These are phyloP conservation scores for Phyllotis vaccarum DNA, from an alignment of 2,797 vertebrate species.

Conservation along the genomic window DNA sequence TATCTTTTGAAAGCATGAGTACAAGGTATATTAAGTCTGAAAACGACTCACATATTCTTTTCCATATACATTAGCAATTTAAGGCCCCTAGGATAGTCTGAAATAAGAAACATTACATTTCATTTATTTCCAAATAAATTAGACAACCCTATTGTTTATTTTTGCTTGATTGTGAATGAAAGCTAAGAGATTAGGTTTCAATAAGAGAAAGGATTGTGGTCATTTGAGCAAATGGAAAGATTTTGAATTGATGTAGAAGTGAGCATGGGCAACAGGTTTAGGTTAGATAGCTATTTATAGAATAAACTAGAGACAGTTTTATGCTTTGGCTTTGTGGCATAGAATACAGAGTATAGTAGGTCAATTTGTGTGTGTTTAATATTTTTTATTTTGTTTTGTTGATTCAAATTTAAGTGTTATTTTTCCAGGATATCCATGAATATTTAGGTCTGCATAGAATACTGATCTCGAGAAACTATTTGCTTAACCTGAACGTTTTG, in stretches of 20 bases:
- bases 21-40: background rate
- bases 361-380: background rate
- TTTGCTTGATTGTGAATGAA: background rate
- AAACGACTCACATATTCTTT: background rate
- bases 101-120: background rate
- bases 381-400: constrained; percentile 8
- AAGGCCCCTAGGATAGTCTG: background rate
- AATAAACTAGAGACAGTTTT: background rate
- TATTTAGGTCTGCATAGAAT: background rate
- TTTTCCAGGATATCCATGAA: background rate
- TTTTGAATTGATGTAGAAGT: background rate
- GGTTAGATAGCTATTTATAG: background rate
- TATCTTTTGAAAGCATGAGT: background rate
- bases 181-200: background rate
- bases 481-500: background rate
- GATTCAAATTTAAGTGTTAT: background rate
- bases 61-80: background rate
- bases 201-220: background rate
- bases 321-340: background rate
- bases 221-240: background rate
- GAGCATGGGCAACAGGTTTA: background rate
- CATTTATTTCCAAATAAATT: background rate
- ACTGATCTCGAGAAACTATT: background rate
- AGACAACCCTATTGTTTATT: background rate
- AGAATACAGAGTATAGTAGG: background rate